Percentiles rank a stretch among this genome's conserved stretches.
Evolutionary conservation across 2,113 vertebrate species (phyloP).

Genomic region (Callipepla squamata): DNA sequence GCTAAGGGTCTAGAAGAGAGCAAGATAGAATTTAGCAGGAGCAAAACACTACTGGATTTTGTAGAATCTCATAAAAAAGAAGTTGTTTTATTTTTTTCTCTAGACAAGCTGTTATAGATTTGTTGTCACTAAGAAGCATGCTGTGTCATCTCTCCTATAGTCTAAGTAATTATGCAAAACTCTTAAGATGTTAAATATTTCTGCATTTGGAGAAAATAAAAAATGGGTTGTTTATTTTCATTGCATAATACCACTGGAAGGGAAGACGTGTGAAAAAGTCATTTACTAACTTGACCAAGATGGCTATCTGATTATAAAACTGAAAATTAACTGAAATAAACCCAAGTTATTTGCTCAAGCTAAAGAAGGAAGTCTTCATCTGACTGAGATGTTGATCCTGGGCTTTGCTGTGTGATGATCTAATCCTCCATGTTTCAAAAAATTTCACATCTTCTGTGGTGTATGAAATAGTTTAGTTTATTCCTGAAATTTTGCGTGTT

Average conservation of each 20-base stretch:
- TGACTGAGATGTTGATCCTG: not conserved
- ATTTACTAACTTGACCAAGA: not conserved
- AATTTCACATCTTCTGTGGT: not conserved
- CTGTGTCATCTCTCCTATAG: not conserved
- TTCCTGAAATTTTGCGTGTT: not conserved
- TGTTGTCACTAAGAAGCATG: not conserved
- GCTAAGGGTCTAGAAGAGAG: not conserved
- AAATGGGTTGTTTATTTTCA: not conserved
- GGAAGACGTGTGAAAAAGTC: not conserved
- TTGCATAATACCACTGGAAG: not conserved
- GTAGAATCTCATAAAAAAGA: not conserved
- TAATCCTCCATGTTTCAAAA: not conserved
- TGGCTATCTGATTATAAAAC: not conserved
- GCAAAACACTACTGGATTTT: not conserved
- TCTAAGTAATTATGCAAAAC: not conserved
- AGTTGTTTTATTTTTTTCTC: not conserved
- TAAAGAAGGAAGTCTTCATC: not conserved
- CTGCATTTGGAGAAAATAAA: not conserved
- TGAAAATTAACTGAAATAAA: not conserved
- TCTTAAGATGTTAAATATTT: constrained; percentile 23
- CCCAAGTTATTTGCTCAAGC: not conserved
- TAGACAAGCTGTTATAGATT: not conserved
- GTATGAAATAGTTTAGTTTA: not conserved
- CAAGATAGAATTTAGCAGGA: not conserved
- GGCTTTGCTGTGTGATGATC: not conserved